Evolutionary conservation across 2,113 vertebrate species (phyloP).

Genomic region (Eclectus roratus): DNA sequence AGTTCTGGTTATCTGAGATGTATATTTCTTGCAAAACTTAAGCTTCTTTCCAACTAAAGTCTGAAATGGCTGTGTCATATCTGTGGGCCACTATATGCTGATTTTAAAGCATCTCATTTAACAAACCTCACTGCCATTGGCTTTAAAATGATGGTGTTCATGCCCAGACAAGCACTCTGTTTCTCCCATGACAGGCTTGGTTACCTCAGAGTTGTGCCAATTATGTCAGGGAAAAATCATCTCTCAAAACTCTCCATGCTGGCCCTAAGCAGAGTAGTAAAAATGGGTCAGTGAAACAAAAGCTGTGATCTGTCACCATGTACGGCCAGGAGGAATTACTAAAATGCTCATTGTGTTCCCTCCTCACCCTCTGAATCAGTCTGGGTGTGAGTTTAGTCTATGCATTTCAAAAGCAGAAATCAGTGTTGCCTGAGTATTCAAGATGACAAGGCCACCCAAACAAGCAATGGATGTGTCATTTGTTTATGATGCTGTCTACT

Average conservation of each 20-base stretch:
- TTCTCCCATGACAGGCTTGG: neutral
- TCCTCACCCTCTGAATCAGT: neutral
- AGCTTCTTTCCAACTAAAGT: neutral
- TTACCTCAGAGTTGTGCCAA: neutral
- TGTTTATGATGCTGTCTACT: neutral
- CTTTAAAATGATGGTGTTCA: neutral
- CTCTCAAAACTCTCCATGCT: neutral
- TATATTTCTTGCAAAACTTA: neutral
- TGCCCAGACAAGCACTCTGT: neutral
- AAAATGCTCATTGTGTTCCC: neutral
- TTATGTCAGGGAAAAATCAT: neutral
- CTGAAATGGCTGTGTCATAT: neutral
- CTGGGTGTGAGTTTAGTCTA: neutral
- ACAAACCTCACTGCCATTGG: neutral
- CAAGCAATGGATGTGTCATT: neutral
- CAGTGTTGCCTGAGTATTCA: neutral
- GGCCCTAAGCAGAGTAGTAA: neutral
- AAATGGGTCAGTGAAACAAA: neutral
- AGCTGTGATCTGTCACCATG: neutral
- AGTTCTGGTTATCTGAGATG: neutral
- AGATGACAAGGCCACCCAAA: neutral
- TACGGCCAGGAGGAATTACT: neutral
- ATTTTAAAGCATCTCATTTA: neutral
- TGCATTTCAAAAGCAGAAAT: constrained; percentile 23
- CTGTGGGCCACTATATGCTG: neutral